Evolutionary conservation across 2,888 invertebrate species (phyloP), one percentile per base, ranked within the genome.

Genomic region (Dicranocentrus wangi): DNA sequence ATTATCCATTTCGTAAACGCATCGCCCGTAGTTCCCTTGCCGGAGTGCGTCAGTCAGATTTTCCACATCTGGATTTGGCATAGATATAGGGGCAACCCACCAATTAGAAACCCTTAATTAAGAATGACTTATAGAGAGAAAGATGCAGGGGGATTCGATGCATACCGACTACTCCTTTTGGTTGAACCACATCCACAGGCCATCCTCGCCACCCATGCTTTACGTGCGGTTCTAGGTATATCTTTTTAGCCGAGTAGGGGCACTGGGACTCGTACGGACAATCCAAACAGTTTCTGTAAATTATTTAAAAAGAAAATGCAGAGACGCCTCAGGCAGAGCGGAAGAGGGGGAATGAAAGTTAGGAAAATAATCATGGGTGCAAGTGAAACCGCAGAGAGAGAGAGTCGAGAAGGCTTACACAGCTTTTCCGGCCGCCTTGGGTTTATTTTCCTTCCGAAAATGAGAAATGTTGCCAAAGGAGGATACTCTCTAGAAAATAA

Each of bases 1-100:
- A 86, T 90, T 90, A 83, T 89, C 88, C 80, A 88, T 87, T 66
- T 89, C 88, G 82, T 90, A 90, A 0, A 89, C 90, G 87, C 90
- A 90, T 69, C 87, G 87, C 0, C 90, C 90, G 85, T 90, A 90
- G 1, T 88, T 88, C 17, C 86, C 84, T 25, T 63, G 83, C 13
- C 80, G 66, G 13, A 87, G 65, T 23, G 87, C 87, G 19, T 84
- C 83, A 1, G 84, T 86, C 43, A 86, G 71, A 60, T 83, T 86
- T 61, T 86, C 86, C 32, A 86, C 82, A 61, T 86, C 86, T 86
- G 17, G 2, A n/a, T n/a, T n/a, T n/a, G n/a, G n/a, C n/a, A n/a
- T 51, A 17, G 10, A 51, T 51, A 10, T 17, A n/a, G 51, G 39
- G 51, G 13, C 10, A 51, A n/a, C 51, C 7, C 5, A n/a, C 7